A percentile compares a stretch with the other conserved stretches of the same genome.
phyloP scores from a whole-genome alignment of 2,888 invertebrate genomes.

The Brachypterus glaber region DNA sequence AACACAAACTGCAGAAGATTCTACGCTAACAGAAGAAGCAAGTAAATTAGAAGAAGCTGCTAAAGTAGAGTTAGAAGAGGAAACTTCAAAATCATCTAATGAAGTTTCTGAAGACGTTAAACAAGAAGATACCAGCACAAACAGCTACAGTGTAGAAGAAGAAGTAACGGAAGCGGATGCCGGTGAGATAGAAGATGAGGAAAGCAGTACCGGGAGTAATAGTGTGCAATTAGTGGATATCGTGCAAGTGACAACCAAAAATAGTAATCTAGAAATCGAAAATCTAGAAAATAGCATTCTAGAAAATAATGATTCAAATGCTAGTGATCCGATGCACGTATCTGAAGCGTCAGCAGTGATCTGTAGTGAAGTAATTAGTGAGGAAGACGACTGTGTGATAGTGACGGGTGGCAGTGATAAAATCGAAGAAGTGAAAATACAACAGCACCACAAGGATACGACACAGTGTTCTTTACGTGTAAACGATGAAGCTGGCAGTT shows the following conservation, averaged over 20 bases:
- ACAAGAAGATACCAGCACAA: too few species aligned
- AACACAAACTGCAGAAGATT: too few species aligned
- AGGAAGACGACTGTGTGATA: conserved; percentile 57
- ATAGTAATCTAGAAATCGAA: too few species aligned
- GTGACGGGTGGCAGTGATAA: conserved; percentile 46
- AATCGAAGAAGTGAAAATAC: conserved; percentile 40
- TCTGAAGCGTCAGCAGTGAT: conserved; percentile 23
- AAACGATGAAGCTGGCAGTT: conserved; percentile 39
- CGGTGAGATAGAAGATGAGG: conserved; percentile 12
- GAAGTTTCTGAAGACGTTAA: too few species aligned
- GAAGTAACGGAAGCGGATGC: conserved; percentile 11
- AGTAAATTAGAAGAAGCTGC: too few species aligned
- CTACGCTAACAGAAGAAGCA: too few species aligned
- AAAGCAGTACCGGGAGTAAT: conserved; percentile 13
- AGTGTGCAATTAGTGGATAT: conserved; percentile 31
- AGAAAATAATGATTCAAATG: too few species aligned
- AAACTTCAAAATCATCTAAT: too few species aligned
- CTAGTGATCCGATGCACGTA: conserved; percentile 16
- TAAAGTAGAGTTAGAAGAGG: too few species aligned
- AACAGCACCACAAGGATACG: conserved; percentile 15
- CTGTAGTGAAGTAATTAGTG: conserved; percentile 38
- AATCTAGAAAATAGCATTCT: too few species aligned
- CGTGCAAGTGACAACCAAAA: too few species aligned
- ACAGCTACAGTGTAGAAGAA: too few species aligned
- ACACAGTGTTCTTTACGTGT: conserved; percentile 14